phyloP scores from a whole-genome alignment of 1,140 invertebrate genomes.

The Diachasmimorpha longicaudata region DNA sequence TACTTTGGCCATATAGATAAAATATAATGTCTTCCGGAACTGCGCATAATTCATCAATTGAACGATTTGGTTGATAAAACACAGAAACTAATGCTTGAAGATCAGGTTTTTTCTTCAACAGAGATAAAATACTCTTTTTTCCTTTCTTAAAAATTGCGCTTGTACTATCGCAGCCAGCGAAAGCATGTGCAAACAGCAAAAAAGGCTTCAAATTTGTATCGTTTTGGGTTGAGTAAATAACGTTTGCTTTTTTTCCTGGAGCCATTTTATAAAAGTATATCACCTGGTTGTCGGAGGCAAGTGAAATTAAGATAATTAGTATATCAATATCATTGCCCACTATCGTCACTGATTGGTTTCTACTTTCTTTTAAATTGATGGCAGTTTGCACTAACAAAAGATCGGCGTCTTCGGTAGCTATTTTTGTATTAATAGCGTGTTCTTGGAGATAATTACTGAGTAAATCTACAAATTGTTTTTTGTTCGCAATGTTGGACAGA shows the following conservation, averaged over 20 bases:
- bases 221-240: no score
- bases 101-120: background rate
- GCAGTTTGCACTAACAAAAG: conserved; percentile 19
- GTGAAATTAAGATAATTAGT: background rate
- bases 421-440: background rate
- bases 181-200: background rate
- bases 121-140: background rate
- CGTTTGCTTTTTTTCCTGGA: background rate
- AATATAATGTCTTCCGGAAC: background rate
- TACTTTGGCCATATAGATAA: background rate
- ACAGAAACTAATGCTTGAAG: background rate
- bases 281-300: background rate
- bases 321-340: background rate
- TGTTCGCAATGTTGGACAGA: conserved; percentile 28
- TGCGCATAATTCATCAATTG: background rate
- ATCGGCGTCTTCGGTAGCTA: conserved; percentile 23
- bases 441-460: background rate
- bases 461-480: conserved; percentile 25
- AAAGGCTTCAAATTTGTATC: background rate
- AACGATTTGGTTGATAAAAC: background rate
- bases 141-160: background rate
- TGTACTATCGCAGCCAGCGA: background rate
- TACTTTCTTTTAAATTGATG: background rate
- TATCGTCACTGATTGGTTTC: background rate
- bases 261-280: background rate